phyloP scores from a whole-genome alignment of 2,797 vertebrate genomes.

The Characodon lateralis region DNA sequence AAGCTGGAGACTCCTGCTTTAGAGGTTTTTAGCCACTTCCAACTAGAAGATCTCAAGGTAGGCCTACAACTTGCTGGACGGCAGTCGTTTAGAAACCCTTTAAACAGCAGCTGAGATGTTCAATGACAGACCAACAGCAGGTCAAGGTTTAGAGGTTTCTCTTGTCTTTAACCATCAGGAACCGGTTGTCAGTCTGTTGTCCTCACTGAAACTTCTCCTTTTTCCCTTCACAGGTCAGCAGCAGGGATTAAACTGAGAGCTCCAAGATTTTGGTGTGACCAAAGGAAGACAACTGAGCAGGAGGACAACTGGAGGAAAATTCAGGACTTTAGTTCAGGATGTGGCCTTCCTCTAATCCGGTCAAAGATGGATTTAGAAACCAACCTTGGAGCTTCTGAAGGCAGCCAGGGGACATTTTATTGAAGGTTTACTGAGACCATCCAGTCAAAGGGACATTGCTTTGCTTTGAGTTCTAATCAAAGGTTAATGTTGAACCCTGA shows the following conservation, averaged over 20 bases:
- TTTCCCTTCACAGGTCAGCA: slow-evolving; percentile 33
- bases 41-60: no score
- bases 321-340: no score
- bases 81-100: no score
- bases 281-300: no score
- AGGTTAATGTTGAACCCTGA: no score
- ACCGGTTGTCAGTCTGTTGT: neutral
- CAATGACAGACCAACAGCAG: neutral
- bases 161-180: no score
- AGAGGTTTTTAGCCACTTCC: no score
- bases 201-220: neutral
- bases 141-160: neutral
- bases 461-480: no score
- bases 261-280: neutral
- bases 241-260: slow-evolving; percentile 11
- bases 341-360: neutral
- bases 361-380: neutral
- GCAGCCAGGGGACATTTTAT: neutral
- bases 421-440: neutral
- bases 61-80: no score
- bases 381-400: neutral
- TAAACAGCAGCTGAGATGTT: no score
- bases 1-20: no score
- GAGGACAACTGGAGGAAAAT: no score
- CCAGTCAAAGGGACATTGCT: neutral